Base-by-base conservation (phyloP, 2,113 vertebrate genomes). In the Hydropotes inermis region DNA sequence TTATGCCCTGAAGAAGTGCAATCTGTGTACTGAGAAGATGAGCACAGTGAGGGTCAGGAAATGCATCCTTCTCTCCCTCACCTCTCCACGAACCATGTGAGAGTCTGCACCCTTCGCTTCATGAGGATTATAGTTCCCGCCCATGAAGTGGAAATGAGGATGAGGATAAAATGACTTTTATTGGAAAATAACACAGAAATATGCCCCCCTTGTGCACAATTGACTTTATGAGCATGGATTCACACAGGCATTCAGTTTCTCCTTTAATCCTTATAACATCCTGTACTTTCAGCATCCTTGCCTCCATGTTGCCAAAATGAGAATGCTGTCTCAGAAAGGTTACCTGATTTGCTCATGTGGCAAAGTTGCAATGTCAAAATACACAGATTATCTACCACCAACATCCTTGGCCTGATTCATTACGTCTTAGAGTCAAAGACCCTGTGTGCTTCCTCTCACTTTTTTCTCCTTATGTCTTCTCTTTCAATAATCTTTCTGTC, bases 371-470 rank as follows among this genome's bases (percentile, higher is more conserved):
- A 79, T 43, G 67, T 17, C 67, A 50, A 43, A 52, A 57, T 25
- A 10, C 4, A 6, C 0, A 70, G 14, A 50, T 7, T 27, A 81
- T 47, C 33, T 15, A 36, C 74, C 28, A 25, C 8, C 81, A 14
- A 79, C 45, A 58, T 47, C 27, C 84, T 27, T 25, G 58, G 14
- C 36, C 16, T 64, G 30, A 14, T 14, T 86, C 16, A 43, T 23
- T 28, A 43, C 33, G 33, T 33, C 54, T 27, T 16, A 33, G 23
- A 78, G 43, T 43, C 28, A 54, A 52, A 64, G 50, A 83, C 33
- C 15, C n/a, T 17, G 0, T 0, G 10, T 3, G 33, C 5, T 43
- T 12, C 4, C 27, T 90, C 23, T 52, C 27, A 9, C 1, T 30
- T n/a, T 5, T 3, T n/a, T 9, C 27, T 6, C 17, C 50, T 23